Base-by-base conservation (phyloP, 2,888 invertebrate genomes). In the Endotricha flammealis region DNA sequence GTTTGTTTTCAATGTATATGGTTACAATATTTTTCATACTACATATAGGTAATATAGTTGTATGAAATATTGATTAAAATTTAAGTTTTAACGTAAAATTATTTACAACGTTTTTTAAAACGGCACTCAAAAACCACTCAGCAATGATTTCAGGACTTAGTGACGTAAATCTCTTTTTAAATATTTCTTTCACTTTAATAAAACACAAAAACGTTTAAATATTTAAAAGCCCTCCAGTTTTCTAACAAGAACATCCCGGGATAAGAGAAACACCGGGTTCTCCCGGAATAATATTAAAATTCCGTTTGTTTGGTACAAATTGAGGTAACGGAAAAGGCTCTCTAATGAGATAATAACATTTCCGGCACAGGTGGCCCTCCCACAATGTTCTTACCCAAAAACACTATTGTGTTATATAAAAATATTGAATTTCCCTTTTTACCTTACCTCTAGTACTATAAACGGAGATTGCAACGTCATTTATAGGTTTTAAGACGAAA, bases 311-410 rank as follows among this genome's bases (percentile, higher is more conserved):
- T 64, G 50, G 54, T 55, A 64, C 66, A 64, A 70, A 71, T 68
- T 71, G 71, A 64, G 69, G 66, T 56, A 68, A 66, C 58, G 60
- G 58, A 62, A 72, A 70, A 66, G 74, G 66, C 65, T 59, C 46
- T 57, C 65, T 78, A 78, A 78, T 76, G 75, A 77, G 76, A 77
- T 75, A 76, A 76, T 72, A 77, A 78, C 71, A 65, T 70, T 72
- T 64, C 53, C 57, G 59, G 59, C 65, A 57, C 73, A 73, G 73
- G 73, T 73, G 71, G 57, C 42, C 32, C 39, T 28, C 34, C 29
- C 34, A 30, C 48, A 44, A 49, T 46, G 44, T 48, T 48, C 44
- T 46, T 37, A 40, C 38, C 38, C 23, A 23, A 30, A 34, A 32
- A 38, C 29, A 35, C 35, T 35, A 35, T 13, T 35, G 29, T 14